Conservation (phyloP, 2,797 vertebrate genomes). For the Oryzias dopingdopingensis region DNA sequence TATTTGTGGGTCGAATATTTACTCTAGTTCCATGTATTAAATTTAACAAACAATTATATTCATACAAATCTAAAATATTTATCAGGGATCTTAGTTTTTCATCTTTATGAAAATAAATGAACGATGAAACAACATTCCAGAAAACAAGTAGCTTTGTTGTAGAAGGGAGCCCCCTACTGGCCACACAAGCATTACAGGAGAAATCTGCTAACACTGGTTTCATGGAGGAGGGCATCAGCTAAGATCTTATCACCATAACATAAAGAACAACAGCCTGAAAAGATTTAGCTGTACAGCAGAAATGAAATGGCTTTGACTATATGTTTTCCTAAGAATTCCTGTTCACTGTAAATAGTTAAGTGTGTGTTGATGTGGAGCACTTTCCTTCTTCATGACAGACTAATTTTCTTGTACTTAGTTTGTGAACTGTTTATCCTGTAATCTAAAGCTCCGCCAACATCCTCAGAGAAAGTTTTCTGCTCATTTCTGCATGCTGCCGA, state of each 20-base stretch:
- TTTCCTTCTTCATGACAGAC: constrained; percentile 30
- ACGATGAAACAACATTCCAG: too few species aligned
- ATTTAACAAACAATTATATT: too few species aligned
- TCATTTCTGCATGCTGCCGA: constrained; percentile 60
- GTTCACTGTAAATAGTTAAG: constrained; percentile 45
- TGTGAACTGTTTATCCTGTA: constrained; percentile 22
- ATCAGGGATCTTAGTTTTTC: too few species aligned
- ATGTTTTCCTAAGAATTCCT: constrained; percentile 23
- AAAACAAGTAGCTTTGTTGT: too few species aligned
- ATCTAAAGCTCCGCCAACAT: constrained; percentile 15
- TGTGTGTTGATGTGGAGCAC: constrained; percentile 18
- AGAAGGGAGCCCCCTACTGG: background rate
- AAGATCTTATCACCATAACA: constrained; percentile 34
- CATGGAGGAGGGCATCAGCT: constrained; percentile 46
- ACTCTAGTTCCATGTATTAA: background rate
- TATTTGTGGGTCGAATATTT: background rate
- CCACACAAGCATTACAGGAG: background rate
- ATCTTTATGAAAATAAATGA: too few species aligned
- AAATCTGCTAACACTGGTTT: constrained; percentile 10
- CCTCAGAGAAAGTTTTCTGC: constrained; percentile 55
- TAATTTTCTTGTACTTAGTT: constrained; percentile 26
- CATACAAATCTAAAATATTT: too few species aligned
- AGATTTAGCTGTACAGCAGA: constrained; percentile 32
- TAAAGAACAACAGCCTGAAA: constrained; percentile 13
- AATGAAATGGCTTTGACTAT: constrained; percentile 25